A percentile compares a stretch with the other conserved stretches of the same genome.
Evolutionary conservation across 2,797 vertebrate genomes (phyloP).

Genomic region (Ibycter americanus): DNA sequence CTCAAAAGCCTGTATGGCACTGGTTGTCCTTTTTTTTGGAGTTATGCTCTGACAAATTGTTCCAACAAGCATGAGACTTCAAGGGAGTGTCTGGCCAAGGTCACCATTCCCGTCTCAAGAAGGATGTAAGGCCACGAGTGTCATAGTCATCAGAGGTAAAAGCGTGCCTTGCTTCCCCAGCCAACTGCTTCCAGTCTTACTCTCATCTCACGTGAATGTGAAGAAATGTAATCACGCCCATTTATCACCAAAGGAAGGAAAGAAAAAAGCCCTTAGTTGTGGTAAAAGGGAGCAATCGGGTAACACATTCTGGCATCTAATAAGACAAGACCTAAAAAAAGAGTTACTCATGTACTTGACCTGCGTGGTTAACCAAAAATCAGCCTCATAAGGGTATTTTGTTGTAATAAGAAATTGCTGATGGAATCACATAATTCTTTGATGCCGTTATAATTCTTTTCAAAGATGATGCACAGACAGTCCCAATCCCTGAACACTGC

Average conservation of each 20-base stretch:
- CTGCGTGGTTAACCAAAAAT: background rate
- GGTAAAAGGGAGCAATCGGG: background rate
- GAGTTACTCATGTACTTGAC: background rate
- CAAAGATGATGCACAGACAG: background rate
- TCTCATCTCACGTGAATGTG: background rate
- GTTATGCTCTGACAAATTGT: background rate
- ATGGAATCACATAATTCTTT: background rate
- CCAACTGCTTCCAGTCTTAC: background rate
- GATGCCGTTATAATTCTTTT: background rate
- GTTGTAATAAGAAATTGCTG: background rate
- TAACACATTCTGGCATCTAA: background rate
- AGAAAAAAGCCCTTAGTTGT: background rate
- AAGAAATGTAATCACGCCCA: background rate
- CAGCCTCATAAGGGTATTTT: background rate
- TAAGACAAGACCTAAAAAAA: background rate
- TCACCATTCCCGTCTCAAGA: background rate
- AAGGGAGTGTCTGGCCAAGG: background rate
- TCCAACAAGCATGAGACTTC: background rate
- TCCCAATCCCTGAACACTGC: background rate
- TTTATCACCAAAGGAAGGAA: background rate
- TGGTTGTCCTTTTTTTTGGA: background rate
- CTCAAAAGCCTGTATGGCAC: background rate
- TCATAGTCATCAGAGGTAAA: accelerated
- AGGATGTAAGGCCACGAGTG: accelerated
- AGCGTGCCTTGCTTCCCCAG: background rate